phyloP scores from a whole-genome alignment of 2,888 invertebrate species.

The Apoderus coryli region DNA sequence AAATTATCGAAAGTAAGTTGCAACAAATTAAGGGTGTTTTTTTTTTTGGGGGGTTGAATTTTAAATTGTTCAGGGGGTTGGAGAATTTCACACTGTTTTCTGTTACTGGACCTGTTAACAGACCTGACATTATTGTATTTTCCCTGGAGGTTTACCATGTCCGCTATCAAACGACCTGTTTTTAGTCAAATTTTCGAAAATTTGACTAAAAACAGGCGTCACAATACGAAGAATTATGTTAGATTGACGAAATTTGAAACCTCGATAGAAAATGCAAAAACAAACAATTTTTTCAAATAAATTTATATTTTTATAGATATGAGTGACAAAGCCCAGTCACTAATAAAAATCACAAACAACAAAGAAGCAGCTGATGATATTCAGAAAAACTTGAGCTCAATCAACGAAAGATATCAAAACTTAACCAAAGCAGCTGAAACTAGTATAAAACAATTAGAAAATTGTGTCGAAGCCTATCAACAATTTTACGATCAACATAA shows the following conservation, averaged over 20 bases:
- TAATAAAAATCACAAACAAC: constrained; percentile 45
- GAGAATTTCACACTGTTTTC: neutral
- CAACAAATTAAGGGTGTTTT: too few species aligned
- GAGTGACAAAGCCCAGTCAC: constrained; percentile 69
- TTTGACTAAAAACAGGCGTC: too few species aligned
- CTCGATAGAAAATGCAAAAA: neutral
- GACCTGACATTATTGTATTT: too few species aligned
- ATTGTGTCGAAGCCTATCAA: constrained; percentile 64
- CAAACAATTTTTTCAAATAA: neutral
- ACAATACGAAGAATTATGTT: too few species aligned
- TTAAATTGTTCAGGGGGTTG: neutral
- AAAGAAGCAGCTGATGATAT: constrained; percentile 47
- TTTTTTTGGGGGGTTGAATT: neutral
- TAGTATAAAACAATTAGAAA: constrained; percentile 59
- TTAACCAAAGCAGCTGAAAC: constrained; percentile 50
- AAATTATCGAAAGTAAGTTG: constrained; percentile 59
- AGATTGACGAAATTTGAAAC: too few species aligned
- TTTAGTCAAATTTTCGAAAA: too few species aligned
- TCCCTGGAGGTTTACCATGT: too few species aligned
- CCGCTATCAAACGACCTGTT: too few species aligned
- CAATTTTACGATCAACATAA: constrained; percentile 78
- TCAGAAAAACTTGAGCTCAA: constrained; percentile 51
- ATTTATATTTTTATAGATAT: constrained; percentile 36
- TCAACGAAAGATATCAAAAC: constrained; percentile 62
- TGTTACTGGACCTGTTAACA: too few species aligned